Evolutionary conservation across 2,797 vertebrate species (phyloP).

Genomic region (Notoglanidium macrostoma): DNA sequence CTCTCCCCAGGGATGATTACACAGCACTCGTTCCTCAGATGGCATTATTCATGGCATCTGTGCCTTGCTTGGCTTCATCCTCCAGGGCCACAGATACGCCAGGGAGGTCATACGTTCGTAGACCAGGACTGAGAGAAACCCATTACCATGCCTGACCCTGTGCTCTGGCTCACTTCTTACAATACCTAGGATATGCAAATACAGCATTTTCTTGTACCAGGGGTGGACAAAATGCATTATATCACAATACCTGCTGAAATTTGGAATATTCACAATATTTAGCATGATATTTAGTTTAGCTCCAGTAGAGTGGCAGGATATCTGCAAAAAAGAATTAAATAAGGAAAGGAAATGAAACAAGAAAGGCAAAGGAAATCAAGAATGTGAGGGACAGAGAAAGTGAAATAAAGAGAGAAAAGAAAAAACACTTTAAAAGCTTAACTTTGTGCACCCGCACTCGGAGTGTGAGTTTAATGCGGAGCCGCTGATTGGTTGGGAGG

Average conservation of each 20-base stretch:
- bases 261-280: background rate
- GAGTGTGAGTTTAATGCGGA: background rate
- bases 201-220: background rate
- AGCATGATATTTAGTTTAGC: background rate
- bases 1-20: constrained; percentile 7
- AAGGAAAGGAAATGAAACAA: too few species aligned
- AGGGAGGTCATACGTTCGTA: background rate
- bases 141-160: background rate
- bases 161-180: background rate
- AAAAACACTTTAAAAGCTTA: background rate
- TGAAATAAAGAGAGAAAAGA: background rate
- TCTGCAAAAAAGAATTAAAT: background rate
- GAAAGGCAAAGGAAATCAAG: background rate
- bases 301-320: background rate
- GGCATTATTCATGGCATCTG: background rate
- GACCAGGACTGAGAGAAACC: background rate
- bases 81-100: background rate
- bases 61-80: background rate
- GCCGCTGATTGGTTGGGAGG: background rate
- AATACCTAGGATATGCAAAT: background rate
- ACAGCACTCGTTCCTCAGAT: background rate
- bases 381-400: background rate
- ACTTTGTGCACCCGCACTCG: background rate
- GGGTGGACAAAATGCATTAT: background rate
- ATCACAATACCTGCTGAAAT: background rate